Percentiles rank a stretch among this genome's conserved stretches.
These are phyloP conservation scores for Automeris io DNA, from an alignment of 2,888 invertebrate genomes.

Conservation along the genomic window DNA sequence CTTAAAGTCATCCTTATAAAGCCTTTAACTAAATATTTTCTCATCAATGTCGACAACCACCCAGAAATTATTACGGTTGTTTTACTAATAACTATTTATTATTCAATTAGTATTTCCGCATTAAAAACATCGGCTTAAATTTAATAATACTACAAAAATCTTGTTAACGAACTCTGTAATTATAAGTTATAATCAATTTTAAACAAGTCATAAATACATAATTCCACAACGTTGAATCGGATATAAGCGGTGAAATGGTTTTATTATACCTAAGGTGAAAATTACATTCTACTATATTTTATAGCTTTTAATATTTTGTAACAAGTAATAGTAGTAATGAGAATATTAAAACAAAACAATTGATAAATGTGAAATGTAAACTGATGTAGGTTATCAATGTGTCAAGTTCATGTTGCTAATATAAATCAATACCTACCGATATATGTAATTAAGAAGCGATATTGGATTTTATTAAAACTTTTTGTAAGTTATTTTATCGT, in stretches of 20 bases:
- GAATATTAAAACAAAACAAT: constrained; percentile 1
- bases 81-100: too few relatives aligned
- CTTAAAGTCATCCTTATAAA: too few relatives aligned
- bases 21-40: too few relatives aligned
- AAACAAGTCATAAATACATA: background rate
- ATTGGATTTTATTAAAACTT: too few relatives aligned
- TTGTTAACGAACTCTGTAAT: background rate
- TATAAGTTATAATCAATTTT: background rate
- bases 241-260: background rate
- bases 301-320: background rate
- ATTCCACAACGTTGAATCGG: background rate
- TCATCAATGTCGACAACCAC: too few relatives aligned
- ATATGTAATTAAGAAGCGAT: too few relatives aligned
- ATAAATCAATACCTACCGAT: background rate
- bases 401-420: background rate
- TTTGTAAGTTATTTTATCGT: too few relatives aligned
- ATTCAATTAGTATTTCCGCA: too few relatives aligned
- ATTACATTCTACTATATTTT: too few relatives aligned
- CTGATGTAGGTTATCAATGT: background rate
- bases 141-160: too few relatives aligned
- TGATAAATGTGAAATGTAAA: constrained; percentile 1
- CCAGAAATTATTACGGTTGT: too few relatives aligned
- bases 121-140: too few relatives aligned
- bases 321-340: background rate
- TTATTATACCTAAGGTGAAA: constrained; percentile 2